phyloP scores from a whole-genome alignment of 2,113 vertebrate genomes.

The Podarcis cretensis region DNA sequence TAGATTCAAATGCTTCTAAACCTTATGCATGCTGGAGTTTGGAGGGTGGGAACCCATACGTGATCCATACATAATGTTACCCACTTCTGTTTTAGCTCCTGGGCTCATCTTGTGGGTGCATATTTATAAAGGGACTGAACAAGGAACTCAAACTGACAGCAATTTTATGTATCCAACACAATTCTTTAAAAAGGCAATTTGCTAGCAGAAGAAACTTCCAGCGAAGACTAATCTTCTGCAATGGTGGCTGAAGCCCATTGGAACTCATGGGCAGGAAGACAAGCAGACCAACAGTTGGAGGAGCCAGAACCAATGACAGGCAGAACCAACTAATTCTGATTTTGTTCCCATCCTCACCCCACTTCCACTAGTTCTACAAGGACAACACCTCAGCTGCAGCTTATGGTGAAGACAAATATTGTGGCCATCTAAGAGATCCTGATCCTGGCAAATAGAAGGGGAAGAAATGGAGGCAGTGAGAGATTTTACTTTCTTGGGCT shows the following conservation, averaged over 20 bases:
- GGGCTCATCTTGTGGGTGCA: background rate
- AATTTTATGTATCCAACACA: constrained; percentile 8
- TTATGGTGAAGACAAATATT: background rate
- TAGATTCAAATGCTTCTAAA: background rate
- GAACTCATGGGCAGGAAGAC: too few species aligned
- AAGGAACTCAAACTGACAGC: background rate
- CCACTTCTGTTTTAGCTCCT: background rate
- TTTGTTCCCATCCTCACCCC: too few species aligned
- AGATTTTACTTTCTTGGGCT: too few species aligned
- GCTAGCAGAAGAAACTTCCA: background rate
- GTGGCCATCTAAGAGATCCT: background rate
- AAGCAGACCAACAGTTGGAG: too few species aligned
- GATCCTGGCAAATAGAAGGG: too few species aligned
- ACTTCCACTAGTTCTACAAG: too few species aligned
- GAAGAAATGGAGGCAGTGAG: too few species aligned
- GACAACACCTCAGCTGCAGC: too few species aligned
- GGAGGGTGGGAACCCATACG: background rate
- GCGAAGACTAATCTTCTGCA: background rate
- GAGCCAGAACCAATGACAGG: too few species aligned
- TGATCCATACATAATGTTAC: background rate
- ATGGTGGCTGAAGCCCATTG: too few species aligned
- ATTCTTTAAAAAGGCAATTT: background rate
- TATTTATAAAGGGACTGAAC: background rate
- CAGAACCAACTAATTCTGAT: too few species aligned
- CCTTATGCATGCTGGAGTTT: background rate